phyloP scores from a whole-genome alignment of 2,888 invertebrate species.

The Cheilosia impressa region DNA sequence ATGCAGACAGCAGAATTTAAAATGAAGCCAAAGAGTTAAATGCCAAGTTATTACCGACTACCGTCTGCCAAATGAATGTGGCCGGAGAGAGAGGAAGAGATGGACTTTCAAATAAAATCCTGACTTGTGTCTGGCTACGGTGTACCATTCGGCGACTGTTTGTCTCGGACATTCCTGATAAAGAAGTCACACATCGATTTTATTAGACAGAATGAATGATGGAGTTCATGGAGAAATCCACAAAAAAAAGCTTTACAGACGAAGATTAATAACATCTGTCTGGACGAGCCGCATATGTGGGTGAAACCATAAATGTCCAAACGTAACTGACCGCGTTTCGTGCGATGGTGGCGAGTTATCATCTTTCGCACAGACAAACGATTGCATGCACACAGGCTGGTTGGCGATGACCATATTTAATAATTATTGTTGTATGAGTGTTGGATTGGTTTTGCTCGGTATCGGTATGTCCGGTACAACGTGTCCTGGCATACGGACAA shows the following conservation, averaged over 20 bases:
- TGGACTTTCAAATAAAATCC: not conserved
- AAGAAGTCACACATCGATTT: constrained; percentile 42
- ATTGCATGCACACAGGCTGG: constrained; percentile 5
- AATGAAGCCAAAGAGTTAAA: constrained; percentile 34
- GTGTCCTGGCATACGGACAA: not conserved
- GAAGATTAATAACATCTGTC: constrained; percentile 59
- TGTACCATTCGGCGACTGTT: constrained; percentile 11
- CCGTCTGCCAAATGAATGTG: not conserved
- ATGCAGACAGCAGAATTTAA: constrained; percentile 41
- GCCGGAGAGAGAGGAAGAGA: not conserved
- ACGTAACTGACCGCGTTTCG: constrained; percentile 36
- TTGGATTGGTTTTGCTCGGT: not conserved
- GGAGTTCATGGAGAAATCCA: not conserved
- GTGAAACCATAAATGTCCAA: constrained; percentile 46
- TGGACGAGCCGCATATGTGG: constrained; percentile 15
- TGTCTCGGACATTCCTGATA: constrained; percentile 25
- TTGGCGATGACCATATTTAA: constrained; percentile 14
- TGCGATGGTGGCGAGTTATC: constrained; percentile 55
- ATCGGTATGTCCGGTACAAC: not conserved
- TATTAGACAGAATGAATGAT: constrained; percentile 41
- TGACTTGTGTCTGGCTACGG: not conserved
- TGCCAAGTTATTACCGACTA: constrained; percentile 12
- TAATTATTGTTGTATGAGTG: not conserved
- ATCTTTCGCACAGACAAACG: constrained; percentile 48
- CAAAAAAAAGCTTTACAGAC: not conserved